phyloP scores from a whole-genome alignment of 2,888 invertebrate genomes.

The Drosophila anceps region DNA sequence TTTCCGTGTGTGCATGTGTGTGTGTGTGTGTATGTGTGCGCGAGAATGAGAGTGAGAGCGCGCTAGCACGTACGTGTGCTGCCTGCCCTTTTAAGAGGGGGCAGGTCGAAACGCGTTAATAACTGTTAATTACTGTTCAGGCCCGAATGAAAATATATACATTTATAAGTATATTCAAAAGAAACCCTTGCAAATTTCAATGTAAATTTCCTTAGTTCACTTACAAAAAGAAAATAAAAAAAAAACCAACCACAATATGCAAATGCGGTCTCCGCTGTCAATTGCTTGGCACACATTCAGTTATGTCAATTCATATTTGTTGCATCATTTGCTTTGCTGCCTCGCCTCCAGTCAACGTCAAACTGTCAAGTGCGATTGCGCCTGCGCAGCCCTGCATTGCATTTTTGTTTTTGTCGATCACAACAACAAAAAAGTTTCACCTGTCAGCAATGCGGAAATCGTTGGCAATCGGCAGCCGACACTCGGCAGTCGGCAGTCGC shows the following conservation, averaged over 20 bases:
- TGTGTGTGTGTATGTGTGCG: constrained; percentile 13
- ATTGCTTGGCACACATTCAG: constrained; percentile 56
- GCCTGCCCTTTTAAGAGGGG: constrained; percentile 44
- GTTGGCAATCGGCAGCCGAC: constrained; percentile 9
- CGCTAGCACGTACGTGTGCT: constrained; percentile 36
- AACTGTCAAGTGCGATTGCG: constrained; percentile 41
- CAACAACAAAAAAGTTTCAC: constrained; percentile 56
- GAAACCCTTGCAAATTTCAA: constrained; percentile 39
- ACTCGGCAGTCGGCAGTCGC: neutral
- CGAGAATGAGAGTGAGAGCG: constrained; percentile 46
- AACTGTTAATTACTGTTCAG: constrained; percentile 29
- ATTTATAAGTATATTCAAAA: constrained; percentile 1
- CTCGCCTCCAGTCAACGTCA: constrained; percentile 42
- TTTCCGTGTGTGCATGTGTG: constrained; percentile 5
- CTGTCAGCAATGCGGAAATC: constrained; percentile 70
- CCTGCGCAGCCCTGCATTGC: constrained; percentile 55
- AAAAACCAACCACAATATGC: constrained; percentile 14
- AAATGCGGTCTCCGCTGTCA: constrained; percentile 43
- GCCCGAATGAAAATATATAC: constrained; percentile 23
- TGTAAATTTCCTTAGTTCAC: constrained; percentile 24
- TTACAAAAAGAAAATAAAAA: constrained; percentile 1
- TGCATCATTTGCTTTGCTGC: constrained; percentile 44
- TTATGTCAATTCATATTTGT: constrained; percentile 57
- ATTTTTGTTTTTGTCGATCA: constrained; percentile 47
- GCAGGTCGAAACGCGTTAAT: constrained; percentile 9